Percentiles rank a stretch among this genome's conserved stretches.
These are phyloP conservation scores for Nemapogon koenigi DNA, from an alignment of 2,888 invertebrate genomes.

Conservation along the genomic window DNA sequence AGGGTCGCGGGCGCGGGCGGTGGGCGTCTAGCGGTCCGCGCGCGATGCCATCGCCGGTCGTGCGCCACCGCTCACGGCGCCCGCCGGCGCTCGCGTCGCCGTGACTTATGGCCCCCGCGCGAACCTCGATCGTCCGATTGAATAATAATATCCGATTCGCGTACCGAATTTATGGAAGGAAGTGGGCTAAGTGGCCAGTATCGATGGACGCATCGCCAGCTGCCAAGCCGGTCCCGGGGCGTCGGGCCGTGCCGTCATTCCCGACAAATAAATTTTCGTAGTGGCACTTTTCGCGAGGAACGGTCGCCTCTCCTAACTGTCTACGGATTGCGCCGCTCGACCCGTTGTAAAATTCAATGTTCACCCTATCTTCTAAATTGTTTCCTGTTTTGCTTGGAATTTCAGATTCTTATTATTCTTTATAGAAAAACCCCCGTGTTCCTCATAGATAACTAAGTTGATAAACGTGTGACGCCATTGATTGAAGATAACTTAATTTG, in stretches of 20 bases:
- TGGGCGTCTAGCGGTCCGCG: slow-evolving; percentile 9
- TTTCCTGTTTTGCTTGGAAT: too few species aligned
- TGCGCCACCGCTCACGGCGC: slow-evolving; percentile 60
- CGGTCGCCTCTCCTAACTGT: slow-evolving; percentile 22
- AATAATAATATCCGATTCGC: slow-evolving; percentile 64
- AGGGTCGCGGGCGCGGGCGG: slow-evolving; percentile 8
- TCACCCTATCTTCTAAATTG: too few species aligned
- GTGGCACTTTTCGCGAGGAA: slow-evolving; percentile 30
- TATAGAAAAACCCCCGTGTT: too few species aligned
- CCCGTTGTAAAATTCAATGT: too few species aligned
- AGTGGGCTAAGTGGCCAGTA: slow-evolving; percentile 55
- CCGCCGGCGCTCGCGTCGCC: slow-evolving; percentile 60
- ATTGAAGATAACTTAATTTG: too few species aligned
- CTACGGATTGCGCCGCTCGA: background rate
- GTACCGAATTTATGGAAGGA: slow-evolving; percentile 63
- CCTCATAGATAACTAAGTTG: too few species aligned
- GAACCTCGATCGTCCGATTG: slow-evolving; percentile 62
- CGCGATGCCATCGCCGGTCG: slow-evolving; percentile 46
- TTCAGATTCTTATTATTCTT: too few species aligned
- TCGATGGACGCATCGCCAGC: slow-evolving; percentile 43
- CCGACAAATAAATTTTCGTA: slow-evolving; percentile 46
- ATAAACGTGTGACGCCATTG: too few species aligned
- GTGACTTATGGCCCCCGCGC: slow-evolving; percentile 61
- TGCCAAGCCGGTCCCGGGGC: slow-evolving; percentile 37
- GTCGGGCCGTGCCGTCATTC: slow-evolving; percentile 29